Conservation (phyloP, 2,888 invertebrate genomes). For the Ophion ventricosus region DNA sequence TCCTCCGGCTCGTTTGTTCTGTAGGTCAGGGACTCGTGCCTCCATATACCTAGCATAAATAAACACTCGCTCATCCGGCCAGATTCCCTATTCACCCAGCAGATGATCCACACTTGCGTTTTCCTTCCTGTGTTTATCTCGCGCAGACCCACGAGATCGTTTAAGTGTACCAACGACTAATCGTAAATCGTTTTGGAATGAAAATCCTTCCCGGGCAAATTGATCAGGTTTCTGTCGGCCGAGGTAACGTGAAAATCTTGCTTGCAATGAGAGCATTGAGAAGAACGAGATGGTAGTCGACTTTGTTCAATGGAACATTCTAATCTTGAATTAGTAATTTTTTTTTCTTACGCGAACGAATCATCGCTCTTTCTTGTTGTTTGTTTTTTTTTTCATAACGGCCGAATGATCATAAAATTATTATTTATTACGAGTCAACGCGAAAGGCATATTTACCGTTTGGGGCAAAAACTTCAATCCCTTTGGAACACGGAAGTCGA, state of each 20-base stretch:
- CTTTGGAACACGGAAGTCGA: conserved; percentile 10
- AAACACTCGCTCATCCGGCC: conserved; percentile 53
- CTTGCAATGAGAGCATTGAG: too few relatives aligned
- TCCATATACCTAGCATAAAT: conserved; percentile 37
- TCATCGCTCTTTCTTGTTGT: too few relatives aligned
- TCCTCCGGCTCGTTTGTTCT: conserved; percentile 66
- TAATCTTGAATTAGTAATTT: too few relatives aligned
- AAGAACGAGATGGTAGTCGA: too few relatives aligned
- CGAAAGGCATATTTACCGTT: not conserved
- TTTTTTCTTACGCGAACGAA: too few relatives aligned
- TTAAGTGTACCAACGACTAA: not conserved
- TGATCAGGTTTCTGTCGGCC: too few relatives aligned
- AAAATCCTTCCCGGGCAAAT: too few relatives aligned
- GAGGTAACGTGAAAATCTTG: too few relatives aligned
- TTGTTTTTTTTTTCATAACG: too few relatives aligned
- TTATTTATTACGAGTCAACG: too few relatives aligned
- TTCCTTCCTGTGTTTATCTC: conserved; percentile 17
- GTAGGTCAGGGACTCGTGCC: conserved; percentile 71
- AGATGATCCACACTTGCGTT: conserved; percentile 47
- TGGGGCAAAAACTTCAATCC: not conserved
- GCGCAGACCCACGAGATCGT: not conserved
- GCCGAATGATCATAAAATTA: too few relatives aligned
- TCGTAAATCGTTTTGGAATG: not conserved
- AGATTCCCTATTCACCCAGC: conserved; percentile 43
- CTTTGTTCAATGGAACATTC: too few relatives aligned